These are phyloP conservation scores for Amblyopsis hoosieri DNA, from an alignment of 2,797 vertebrate genomes.

Conservation along the genomic window DNA sequence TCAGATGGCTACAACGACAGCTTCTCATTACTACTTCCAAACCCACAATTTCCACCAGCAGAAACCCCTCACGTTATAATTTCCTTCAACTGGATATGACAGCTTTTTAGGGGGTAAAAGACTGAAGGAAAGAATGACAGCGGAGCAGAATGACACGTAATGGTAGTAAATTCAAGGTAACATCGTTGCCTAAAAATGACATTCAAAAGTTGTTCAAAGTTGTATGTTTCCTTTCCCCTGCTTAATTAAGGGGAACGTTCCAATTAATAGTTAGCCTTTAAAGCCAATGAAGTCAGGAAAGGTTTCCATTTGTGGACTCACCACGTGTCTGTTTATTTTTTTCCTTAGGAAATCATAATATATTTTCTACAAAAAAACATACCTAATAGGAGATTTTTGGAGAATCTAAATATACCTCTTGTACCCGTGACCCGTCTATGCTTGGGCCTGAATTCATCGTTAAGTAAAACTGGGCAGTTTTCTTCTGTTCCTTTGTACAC, in stretches of 20 bases:
- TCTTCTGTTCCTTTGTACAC: slow-evolving; percentile 24
- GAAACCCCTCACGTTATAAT: slow-evolving; percentile 25
- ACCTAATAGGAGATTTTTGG: neutral
- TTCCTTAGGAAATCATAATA: no score
- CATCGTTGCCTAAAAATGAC: slow-evolving; percentile 24
- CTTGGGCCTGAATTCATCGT: slow-evolving; percentile 40
- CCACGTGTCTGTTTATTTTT: no score
- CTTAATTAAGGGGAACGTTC: no score
- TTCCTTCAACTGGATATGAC: slow-evolving; percentile 47
- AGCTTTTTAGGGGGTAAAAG: slow-evolving; percentile 11
- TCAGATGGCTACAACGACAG: slow-evolving; percentile 32
- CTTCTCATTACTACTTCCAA: slow-evolving; percentile 30
- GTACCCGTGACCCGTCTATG: neutral
- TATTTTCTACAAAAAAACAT: neutral
- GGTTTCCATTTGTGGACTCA: no score
- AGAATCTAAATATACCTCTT: slow-evolving; percentile 2
- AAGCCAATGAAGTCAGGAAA: no score
- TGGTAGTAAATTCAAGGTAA: slow-evolving; percentile 25
- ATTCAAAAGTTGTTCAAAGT: slow-evolving; percentile 1
- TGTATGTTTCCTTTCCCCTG: no score
- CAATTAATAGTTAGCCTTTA: no score
- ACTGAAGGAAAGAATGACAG: slow-evolving; percentile 26
- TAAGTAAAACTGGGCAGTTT: slow-evolving; percentile 31
- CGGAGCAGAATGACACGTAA: slow-evolving; percentile 34
- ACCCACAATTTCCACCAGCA: slow-evolving; percentile 29